These are phyloP conservation scores for Tenebrosternarchus preto DNA, from an alignment of 2,113 vertebrate species.

Conservation along the genomic window DNA sequence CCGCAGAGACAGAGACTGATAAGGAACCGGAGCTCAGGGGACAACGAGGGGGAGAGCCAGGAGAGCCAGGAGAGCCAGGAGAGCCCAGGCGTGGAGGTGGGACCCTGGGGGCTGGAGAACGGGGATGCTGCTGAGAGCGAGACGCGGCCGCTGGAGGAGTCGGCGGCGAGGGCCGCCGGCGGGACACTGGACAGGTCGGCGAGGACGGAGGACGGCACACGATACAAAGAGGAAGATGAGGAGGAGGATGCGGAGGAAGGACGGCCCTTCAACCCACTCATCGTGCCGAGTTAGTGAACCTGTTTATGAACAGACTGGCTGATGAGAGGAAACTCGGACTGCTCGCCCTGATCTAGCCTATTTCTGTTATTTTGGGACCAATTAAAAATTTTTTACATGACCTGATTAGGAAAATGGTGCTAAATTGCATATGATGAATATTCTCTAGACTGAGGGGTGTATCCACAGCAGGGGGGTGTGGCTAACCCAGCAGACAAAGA, in stretches of 20 bases:
- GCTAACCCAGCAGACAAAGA: background rate
- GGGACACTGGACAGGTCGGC: too few relatives aligned
- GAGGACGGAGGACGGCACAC: conserved; percentile 52
- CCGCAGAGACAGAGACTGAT: conserved; percentile 77
- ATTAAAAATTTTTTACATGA: background rate
- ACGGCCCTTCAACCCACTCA: conserved; percentile 69
- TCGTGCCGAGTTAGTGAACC: conserved; percentile 66
- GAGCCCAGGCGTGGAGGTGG: conserved; percentile 35
- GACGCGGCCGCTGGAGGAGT: conserved; percentile 59
- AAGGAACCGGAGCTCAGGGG: conserved; percentile 60
- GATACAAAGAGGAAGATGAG: conserved; percentile 62
- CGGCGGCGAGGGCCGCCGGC: conserved; percentile 48
- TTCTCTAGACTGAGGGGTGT: conserved; percentile 18
- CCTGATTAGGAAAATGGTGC: conserved; percentile 32
- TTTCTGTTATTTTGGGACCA: background rate
- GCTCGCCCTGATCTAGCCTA: background rate
- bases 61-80: conserved; percentile 41
- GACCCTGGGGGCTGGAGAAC: conserved; percentile 64
- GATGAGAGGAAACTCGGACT: background rate
- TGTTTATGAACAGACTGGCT: background rate
- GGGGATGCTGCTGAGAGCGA: conserved; percentile 61
- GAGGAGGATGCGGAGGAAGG: conserved; percentile 60
- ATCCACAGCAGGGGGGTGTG: conserved; percentile 14
- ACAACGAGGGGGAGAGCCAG: conserved; percentile 56
- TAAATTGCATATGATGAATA: conserved; percentile 13